Conservation (phyloP, 2,797 vertebrate genomes). For the Enteromius unitaeniatus region DNA sequence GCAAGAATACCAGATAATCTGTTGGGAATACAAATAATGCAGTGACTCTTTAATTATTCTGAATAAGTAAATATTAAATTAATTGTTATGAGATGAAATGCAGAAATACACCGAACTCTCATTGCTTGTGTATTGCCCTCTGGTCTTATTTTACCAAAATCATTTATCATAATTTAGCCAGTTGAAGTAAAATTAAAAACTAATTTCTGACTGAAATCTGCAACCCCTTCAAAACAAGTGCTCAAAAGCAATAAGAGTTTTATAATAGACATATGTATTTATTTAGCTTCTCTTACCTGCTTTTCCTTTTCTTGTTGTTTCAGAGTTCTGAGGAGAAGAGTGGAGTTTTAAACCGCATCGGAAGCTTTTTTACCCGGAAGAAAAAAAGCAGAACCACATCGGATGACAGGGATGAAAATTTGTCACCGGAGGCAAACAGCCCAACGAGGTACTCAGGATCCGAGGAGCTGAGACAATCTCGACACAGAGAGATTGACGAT, state of each 20-base stretch:
- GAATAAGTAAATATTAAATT: background rate
- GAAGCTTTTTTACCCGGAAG: slow-evolving; percentile 71
- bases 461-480: slow-evolving; percentile 56
- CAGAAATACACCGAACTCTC: background rate
- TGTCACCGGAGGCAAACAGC: background rate
- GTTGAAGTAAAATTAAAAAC: background rate
- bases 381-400: slow-evolving; percentile 63
- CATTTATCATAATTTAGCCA: background rate
- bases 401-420: slow-evolving; percentile 54
- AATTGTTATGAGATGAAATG: background rate
- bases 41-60: background rate
- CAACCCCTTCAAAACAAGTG: background rate
- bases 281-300: slow-evolving; percentile 11
- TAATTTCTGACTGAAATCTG: background rate
- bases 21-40: background rate
- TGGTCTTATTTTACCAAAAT: background rate
- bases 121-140: background rate
- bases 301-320: slow-evolving; percentile 37
- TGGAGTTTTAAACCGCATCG: slow-evolving; percentile 71
- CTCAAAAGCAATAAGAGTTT: slow-evolving; percentile 9
- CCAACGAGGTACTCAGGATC: slow-evolving; percentile 37
- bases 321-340: slow-evolving; percentile 75
- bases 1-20: background rate
- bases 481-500: slow-evolving; percentile 42
- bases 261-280: background rate